Conservation (phyloP, 2,113 vertebrate genomes). For the Pao palembangensis region DNA sequence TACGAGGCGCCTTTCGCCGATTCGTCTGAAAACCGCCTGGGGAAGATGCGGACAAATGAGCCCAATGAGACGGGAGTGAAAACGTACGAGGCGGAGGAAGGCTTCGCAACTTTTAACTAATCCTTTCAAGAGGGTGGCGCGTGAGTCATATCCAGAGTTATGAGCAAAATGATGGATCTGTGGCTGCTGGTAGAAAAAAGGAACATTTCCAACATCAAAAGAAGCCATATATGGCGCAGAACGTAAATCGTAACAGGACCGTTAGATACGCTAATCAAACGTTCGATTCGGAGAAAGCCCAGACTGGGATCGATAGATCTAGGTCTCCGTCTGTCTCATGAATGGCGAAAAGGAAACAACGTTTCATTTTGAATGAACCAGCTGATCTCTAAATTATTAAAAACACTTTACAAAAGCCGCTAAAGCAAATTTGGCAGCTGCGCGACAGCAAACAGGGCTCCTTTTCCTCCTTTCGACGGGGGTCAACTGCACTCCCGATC, state of each 20-base stretch:
- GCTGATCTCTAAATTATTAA: neutral
- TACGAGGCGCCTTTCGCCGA: no score
- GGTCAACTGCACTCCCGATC: neutral
- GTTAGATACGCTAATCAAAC: neutral
- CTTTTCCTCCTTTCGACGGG: neutral
- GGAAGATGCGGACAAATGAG: constrained; percentile 52
- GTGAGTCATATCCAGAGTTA: constrained; percentile 58
- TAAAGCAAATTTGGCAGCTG: neutral
- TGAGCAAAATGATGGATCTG: constrained; percentile 56
- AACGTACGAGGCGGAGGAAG: constrained; percentile 37
- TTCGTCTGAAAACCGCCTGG: constrained; percentile 12
- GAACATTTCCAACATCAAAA: constrained; percentile 30
- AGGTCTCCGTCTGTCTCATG: no score
- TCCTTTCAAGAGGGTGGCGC: constrained; percentile 50
- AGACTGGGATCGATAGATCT: no score
- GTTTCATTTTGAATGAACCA: neutral
- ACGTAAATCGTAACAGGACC: constrained; percentile 1
- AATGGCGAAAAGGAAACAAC: neutral
- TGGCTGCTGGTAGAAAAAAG: constrained; percentile 33
- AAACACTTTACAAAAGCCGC: neutral
- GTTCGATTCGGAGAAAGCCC: no score
- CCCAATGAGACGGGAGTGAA: constrained; percentile 3
- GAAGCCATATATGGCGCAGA: constrained; percentile 20
- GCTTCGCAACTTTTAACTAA: constrained; percentile 58
- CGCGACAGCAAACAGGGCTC: no score